Base-by-base conservation (phyloP, 2,888 invertebrate species). In the Ormyrus rosae region DNA sequence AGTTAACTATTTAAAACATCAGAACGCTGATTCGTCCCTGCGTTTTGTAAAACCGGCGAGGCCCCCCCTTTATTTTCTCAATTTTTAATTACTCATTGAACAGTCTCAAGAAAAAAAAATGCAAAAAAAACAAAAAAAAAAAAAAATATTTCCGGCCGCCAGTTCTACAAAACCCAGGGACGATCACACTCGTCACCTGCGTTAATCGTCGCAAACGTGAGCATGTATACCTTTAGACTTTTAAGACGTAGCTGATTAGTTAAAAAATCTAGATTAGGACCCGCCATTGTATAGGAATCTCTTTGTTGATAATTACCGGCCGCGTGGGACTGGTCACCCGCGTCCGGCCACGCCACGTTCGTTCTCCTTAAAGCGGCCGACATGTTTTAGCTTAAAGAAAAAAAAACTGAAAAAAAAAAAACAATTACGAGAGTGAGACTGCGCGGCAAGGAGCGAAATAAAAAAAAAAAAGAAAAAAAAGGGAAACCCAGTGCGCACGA, bases 151-250 rank as follows among this genome's bases (percentile, higher is more conserved):
- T 50, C 48, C 13, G 63, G 58, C n/a, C 9, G 13, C 69, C 55
- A 19, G 68, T 82, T 82, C 77, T 77, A 55, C 60, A 70, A 77
- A 65, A 73, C 65, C 61, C 63, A 8, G 51, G 58, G 74, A 73
- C 53, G 11, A 48, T 74, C 50, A 48, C 60, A 75, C 77, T 83
- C 83, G 84, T 85, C 84, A 84, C 85, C 87, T 87, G 87, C 86
- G 86, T 85, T 85, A 86, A 85, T 58, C 85, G 86, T 88, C 85
- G 86, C 79, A 76, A 87, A 84, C 87, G 89, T 89, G 88, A 88
- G 88, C 88, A 89, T 90, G 91, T 90, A 90, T 90, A 90, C 90
- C 89, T 89, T 86, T 89, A 90, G 90, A 86, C 84, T 51, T 83
- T 91, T 90, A 90, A 89, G 85, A 51, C 85, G 85, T 90, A 88